A percentile compares a stretch with the other conserved stretches of the same genome.
phyloP scores from a whole-genome alignment of 2,888 invertebrate genomes.

The Drosophila meridiana region DNA sequence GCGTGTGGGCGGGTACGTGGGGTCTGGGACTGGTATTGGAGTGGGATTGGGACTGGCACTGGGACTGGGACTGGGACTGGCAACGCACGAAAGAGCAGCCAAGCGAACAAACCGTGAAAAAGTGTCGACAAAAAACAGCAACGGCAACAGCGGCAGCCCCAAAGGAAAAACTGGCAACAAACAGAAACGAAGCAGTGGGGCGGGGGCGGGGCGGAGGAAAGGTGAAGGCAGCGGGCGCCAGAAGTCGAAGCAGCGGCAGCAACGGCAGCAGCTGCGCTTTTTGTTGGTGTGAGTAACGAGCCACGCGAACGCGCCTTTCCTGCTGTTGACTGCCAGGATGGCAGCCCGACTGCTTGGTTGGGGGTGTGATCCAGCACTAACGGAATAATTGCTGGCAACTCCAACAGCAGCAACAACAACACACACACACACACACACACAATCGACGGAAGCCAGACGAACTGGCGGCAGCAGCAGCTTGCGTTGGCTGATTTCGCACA shows the following conservation, averaged over 20 bases:
- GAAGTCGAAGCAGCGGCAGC: slow-evolving; percentile 33
- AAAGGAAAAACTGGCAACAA: slow-evolving; percentile 45
- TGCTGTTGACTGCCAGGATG: slow-evolving; percentile 41
- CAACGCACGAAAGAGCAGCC: slow-evolving; percentile 77
- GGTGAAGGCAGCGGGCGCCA: background rate
- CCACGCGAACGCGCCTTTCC: slow-evolving; percentile 76
- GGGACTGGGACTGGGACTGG: slow-evolving; percentile 30
- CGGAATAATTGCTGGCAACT: slow-evolving; percentile 80
- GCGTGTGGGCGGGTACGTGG: slow-evolving; percentile 1
- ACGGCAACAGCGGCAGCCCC: slow-evolving; percentile 49
- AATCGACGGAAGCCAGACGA: slow-evolving; percentile 71
- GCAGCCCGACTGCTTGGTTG: slow-evolving; percentile 15
- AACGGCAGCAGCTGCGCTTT: slow-evolving; percentile 73
- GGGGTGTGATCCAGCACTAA: slow-evolving; percentile 72
- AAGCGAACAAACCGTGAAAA: slow-evolving; percentile 81
- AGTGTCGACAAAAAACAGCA: slow-evolving; percentile 79
- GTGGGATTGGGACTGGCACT: slow-evolving; percentile 9
- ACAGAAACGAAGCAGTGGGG: slow-evolving; percentile 3
- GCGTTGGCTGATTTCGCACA: slow-evolving; percentile 69
- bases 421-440: slow-evolving; percentile 33
- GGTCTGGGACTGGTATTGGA: background rate
- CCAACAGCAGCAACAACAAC: slow-evolving; percentile 49
- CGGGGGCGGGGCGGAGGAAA: background rate
- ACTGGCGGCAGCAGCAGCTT: slow-evolving; percentile 75
- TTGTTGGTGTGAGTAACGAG: slow-evolving; percentile 77